Evolutionary conservation across 2,797 vertebrate genomes (phyloP).

Genomic region (Cyprinella venusta): DNA sequence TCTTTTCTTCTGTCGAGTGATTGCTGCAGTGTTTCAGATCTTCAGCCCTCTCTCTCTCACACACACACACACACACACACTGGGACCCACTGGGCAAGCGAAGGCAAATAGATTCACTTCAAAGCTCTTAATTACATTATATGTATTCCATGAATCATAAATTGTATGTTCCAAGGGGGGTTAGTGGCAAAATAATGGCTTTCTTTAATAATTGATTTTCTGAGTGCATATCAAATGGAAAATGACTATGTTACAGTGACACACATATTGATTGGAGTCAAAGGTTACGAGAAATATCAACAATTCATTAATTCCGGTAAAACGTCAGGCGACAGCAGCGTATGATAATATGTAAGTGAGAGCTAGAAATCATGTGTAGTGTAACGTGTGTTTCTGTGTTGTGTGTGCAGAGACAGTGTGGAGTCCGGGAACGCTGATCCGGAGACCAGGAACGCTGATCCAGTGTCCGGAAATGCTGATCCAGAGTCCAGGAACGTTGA

Average conservation of each 20-base stretch:
- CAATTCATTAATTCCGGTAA: conserved; percentile 56
- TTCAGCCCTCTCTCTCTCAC: not conserved
- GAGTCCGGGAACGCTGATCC: no score
- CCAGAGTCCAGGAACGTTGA: no score
- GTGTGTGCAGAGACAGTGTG: not conserved
- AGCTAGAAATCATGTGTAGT: not conserved
- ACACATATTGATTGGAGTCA: conserved; percentile 72
- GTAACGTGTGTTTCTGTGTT: conserved; percentile 42
- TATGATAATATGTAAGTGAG: conserved; percentile 30
- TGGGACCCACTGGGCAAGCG: conserved; percentile 72
- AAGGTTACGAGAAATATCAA: conserved; percentile 63
- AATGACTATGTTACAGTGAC: conserved; percentile 68
- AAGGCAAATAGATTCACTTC: conserved; percentile 79
- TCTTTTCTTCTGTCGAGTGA: not conserved
- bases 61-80: conserved; percentile 52
- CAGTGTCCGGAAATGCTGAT: no score
- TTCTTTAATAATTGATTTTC: conserved; percentile 82
- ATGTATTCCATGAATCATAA: conserved; percentile 87
- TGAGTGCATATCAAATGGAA: conserved; percentile 74
- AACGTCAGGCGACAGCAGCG: conserved; percentile 23
- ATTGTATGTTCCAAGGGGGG: conserved; percentile 75
- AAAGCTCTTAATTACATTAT: conserved; percentile 84
- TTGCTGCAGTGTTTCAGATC: no score
- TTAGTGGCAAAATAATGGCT: conserved; percentile 75
- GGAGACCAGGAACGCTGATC: no score